Conservation (phyloP, 2,113 vertebrate genomes). For the Labrus mixtus region DNA sequence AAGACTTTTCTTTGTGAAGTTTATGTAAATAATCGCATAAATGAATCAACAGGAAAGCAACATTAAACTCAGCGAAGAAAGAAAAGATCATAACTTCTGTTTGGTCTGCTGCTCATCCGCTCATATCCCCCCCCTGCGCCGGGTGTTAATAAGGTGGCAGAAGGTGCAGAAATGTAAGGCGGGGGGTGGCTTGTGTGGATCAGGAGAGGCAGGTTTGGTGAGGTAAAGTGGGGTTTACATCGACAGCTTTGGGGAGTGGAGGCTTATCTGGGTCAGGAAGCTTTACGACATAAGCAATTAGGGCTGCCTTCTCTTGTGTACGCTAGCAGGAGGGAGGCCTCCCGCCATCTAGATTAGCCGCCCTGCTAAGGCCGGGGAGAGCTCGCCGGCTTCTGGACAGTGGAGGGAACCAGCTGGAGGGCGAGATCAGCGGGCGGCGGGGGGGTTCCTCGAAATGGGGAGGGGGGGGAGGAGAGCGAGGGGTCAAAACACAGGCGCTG, state of each 20-base stretch:
- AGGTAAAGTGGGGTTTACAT: slow-evolving; percentile 87
- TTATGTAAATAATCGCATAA: no score
- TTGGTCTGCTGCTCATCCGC: not conserved
- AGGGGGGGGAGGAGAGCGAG: slow-evolving; percentile 27
- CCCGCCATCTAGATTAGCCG: slow-evolving; percentile 81
- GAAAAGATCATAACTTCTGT: not conserved
- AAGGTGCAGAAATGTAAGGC: slow-evolving; percentile 63
- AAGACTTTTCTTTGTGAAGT: not conserved
- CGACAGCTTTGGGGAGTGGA: slow-evolving; percentile 78
- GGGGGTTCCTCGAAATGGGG: not conserved
- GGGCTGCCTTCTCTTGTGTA: slow-evolving; percentile 70
- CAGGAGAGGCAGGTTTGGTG: slow-evolving; percentile 84
- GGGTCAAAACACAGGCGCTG: slow-evolving; percentile 42
- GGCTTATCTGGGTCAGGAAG: slow-evolving; percentile 85
- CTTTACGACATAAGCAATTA: slow-evolving; percentile 89
- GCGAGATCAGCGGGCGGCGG: slow-evolving; percentile 50
- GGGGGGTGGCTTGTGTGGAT: slow-evolving; percentile 65
- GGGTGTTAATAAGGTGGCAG: slow-evolving; percentile 71
- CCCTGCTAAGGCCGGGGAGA: slow-evolving; percentile 54
- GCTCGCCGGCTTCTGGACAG: slow-evolving; percentile 63
- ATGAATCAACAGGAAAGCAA: not conserved
- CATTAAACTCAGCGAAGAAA: not conserved
- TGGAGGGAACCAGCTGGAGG: slow-evolving; percentile 74
- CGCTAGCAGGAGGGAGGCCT: slow-evolving; percentile 83
- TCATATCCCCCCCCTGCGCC: not conserved